Evolutionary conservation across 2,797 vertebrate genomes (phyloP), one percentile per base, ranked within the genome.

Genomic region (Megalops cyprinoides): DNA sequence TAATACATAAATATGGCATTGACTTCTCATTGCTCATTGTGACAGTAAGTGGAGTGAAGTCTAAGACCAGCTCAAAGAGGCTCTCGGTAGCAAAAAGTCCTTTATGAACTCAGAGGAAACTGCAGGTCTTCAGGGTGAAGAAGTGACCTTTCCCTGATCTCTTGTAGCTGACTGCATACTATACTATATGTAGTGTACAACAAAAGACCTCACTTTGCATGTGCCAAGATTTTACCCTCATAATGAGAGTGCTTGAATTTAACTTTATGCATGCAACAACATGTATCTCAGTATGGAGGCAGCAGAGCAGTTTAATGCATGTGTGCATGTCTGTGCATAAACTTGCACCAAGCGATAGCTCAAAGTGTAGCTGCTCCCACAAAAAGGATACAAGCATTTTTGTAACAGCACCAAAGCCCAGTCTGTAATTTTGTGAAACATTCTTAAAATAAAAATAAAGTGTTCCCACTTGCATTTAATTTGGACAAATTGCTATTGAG

Each of bases 361-460:
- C 60, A 25, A 65, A 83, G 49, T 55, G 44, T 56, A 34, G 51
- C 74, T 58, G 42, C 60, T 73, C 60, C 53, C 58, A 58, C 73
- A 80, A 78, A 79, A 81, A 76, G 46, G 42, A 62, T 25, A 44
- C 46, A 79, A 49, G 46, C 42, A 67, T 85, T 85, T 75, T 78
- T 81, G 74, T 82, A 80, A 78, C 42, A 20, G 67, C 74, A 84
- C 75, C 48, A 79, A 60, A 34, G 53, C 71, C 67, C 56, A 81
- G 82, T 76, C 88, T 90, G 79, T 90, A 84, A 88, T 88, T 87
- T 83, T 58, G 77, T 74, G 74, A 80, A 78, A 78, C 31, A 67
- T 15, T 48, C 82, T 82, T 85, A 79, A 88, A 88, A 89, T 88
- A 88, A 84, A 85, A 80, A 80, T 77, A 67, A 86, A 86, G 81